Conservation (phyloP, 2,888 invertebrate species). For the Cistogaster globosa region DNA sequence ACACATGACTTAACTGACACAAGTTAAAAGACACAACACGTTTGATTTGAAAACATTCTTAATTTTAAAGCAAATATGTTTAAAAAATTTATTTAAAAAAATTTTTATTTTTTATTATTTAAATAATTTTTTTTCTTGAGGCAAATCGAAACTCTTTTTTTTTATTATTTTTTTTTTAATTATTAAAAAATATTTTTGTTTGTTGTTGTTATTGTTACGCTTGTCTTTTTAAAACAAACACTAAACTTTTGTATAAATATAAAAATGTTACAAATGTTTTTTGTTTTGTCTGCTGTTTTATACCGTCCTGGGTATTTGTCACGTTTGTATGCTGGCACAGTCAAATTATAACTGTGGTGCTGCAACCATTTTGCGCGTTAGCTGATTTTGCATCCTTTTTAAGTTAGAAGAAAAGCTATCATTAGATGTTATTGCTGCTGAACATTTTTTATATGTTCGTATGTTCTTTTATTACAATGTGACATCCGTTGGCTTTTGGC, state of each 20-base stretch:
- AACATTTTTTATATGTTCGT: neutral
- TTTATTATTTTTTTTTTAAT: constrained; percentile 32
- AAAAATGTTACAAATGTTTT: constrained; percentile 4
- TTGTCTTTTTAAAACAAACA: constrained; percentile 7
- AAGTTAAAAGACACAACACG: constrained; percentile 22
- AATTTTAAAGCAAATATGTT: neutral
- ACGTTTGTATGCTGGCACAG: constrained; percentile 68
- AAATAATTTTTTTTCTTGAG: constrained; percentile 1
- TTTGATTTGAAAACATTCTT: neutral
- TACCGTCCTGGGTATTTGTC: constrained; percentile 53
- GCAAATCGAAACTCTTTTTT: neutral
- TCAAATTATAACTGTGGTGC: constrained; percentile 68
- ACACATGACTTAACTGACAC: constrained; percentile 16
- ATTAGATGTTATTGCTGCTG: constrained; percentile 54
- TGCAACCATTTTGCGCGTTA: constrained; percentile 70
- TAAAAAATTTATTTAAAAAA: neutral
- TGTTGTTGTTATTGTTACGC: neutral
- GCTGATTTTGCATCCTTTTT: constrained; percentile 69
- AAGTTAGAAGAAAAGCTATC: constrained; percentile 69
- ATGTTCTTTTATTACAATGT: constrained; percentile 47
- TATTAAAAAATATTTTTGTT: neutral
- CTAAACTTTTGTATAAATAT: neutral
- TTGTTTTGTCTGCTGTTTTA: constrained; percentile 9
- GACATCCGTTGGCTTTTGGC: constrained; percentile 66
- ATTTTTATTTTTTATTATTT: neutral